Evolutionary conservation across 2,113 vertebrate genomes (phyloP).

Genomic region (Tragelaphus scriptus): DNA sequence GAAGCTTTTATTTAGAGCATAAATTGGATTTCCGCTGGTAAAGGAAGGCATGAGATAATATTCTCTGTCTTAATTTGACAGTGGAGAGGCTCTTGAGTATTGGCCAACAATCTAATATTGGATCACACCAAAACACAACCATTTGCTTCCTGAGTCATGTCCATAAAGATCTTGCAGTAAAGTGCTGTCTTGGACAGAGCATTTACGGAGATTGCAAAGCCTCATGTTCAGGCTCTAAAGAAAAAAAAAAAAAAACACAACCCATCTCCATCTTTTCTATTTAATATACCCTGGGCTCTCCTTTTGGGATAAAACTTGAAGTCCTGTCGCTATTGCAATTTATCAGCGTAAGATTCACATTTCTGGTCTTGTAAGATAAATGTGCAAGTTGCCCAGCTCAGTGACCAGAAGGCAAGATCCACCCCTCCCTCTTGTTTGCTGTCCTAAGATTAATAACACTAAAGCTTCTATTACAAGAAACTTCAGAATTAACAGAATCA

Average conservation of each 20-base stretch:
- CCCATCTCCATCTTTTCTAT: not conserved
- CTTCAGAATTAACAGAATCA: not conserved
- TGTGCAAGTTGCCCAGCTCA: not conserved
- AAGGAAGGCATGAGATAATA: conserved; percentile 54
- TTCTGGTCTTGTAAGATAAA: not conserved
- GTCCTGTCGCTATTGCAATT: not conserved
- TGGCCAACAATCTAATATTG: conserved; percentile 61
- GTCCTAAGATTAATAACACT: not conserved
- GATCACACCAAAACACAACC: conserved; percentile 34
- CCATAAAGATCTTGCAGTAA: not conserved
- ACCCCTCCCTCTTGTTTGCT: not conserved
- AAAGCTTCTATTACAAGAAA: not conserved
- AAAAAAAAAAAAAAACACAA: not conserved
- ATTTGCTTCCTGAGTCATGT: conserved; percentile 53
- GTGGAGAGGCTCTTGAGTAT: conserved; percentile 44
- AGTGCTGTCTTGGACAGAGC: conserved; percentile 19
- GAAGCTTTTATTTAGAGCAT: conserved; percentile 46
- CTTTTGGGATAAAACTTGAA: not conserved
- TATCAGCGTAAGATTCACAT: not conserved
- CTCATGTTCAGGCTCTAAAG: not conserved
- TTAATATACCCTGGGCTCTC: not conserved
- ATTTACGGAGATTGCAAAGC: conserved; percentile 8
- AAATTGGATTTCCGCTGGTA: conserved; percentile 45
- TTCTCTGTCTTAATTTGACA: conserved; percentile 62
- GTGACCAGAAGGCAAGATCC: not conserved